A percentile compares a stretch with the other conserved stretches of the same genome.
These are phyloP conservation scores for Leptinotarsa rubiginosa DNA, from an alignment of 2,888 invertebrate species.

Conservation along the genomic window DNA sequence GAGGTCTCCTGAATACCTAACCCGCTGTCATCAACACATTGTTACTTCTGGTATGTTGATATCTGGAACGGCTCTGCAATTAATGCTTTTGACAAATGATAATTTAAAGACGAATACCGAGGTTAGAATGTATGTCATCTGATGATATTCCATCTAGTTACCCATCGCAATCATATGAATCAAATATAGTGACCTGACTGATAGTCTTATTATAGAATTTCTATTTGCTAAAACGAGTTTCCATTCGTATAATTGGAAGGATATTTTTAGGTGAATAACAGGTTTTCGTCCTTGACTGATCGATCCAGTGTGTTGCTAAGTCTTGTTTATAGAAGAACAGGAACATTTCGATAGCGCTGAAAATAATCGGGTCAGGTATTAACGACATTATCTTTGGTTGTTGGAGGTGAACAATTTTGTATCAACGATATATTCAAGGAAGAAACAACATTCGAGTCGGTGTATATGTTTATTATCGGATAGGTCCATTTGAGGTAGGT, in stretches of 20 bases:
- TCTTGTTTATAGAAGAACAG: not conserved
- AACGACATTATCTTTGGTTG: too few species aligned
- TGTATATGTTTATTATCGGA: too few species aligned
- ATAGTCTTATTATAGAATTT: constrained; percentile 28
- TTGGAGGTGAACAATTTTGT: too few species aligned
- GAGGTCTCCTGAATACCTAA: constrained; percentile 53
- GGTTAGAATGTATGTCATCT: constrained; percentile 31
- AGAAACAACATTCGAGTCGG: too few species aligned
- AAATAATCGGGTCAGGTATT: not conserved
- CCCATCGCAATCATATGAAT: not conserved
- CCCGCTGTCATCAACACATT: constrained; percentile 53
- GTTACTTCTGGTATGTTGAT: constrained; percentile 48
- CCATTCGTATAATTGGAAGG: constrained; percentile 21
- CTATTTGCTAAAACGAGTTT: constrained; percentile 30
- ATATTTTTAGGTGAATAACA: constrained; percentile 36
- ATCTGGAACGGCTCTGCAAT: constrained; percentile 32
- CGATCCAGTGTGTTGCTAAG: constrained; percentile 20
- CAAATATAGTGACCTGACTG: not conserved
- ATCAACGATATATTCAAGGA: too few species aligned
- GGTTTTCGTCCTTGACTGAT: constrained; percentile 12
- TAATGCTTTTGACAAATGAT: constrained; percentile 43
- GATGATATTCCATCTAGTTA: constrained; percentile 13
- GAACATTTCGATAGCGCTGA: not conserved
- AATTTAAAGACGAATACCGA: constrained; percentile 37
- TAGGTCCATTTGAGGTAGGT: too few species aligned